A percentile compares a stretch with the other conserved stretches of the same genome.
phyloP scores from a whole-genome alignment of 1,140 invertebrate species.

The Caerostris darwini region DNA sequence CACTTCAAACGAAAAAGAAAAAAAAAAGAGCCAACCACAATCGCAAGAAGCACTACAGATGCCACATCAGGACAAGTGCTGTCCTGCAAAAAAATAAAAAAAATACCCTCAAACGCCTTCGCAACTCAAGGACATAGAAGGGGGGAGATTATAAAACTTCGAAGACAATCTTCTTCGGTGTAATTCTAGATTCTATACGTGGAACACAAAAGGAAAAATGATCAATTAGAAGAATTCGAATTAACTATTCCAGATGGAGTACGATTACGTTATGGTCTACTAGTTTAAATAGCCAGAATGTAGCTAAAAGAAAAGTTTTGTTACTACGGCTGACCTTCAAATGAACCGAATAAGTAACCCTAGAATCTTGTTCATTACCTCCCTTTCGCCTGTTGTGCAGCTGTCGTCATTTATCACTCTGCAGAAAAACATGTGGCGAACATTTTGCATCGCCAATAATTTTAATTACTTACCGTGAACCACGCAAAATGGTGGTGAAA shows the following conservation, averaged over 20 bases:
- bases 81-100: background rate
- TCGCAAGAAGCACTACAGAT: constrained; percentile 9
- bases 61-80: background rate
- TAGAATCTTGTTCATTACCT: constrained; percentile 60
- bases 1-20: background rate
- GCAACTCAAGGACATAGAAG: background rate
- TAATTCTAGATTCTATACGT: background rate
- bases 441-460: constrained; percentile 53
- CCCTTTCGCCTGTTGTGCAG: constrained; percentile 3
- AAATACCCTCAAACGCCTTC: background rate
- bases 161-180: background rate
- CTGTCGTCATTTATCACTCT: constrained; percentile 56
- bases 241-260: background rate
- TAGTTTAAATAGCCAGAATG: constrained; percentile 23
- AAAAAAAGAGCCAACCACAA: background rate
- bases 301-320: background rate
- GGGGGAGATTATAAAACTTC: too few species aligned
- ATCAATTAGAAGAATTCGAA: background rate
- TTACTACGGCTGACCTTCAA: constrained; percentile 35
- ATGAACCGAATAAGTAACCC: constrained; percentile 25
- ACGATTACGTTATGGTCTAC: background rate
- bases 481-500: background rate
- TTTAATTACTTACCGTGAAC: background rate
- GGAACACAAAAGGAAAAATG: background rate
- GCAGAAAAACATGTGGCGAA: constrained; percentile 40